Base-by-base conservation (phyloP, 1,140 invertebrate genomes). In the Euwallacea fornicatus region DNA sequence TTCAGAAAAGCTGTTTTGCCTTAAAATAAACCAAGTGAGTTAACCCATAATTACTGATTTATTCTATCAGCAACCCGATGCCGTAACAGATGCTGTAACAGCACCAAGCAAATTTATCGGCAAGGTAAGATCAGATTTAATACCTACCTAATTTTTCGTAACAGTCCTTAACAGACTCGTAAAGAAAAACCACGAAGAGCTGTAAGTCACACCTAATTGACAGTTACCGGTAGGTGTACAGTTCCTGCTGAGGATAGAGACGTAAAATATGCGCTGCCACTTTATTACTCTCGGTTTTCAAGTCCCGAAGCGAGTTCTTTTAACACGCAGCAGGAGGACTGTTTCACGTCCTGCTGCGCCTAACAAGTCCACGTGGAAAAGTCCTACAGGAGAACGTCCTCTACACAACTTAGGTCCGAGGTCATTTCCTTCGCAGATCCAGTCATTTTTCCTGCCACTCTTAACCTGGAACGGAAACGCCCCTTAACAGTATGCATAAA, bases 281-380 rank as follows among this genome's bases (percentile, higher is more conserved):
- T 80, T 79, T 79, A 79, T 80, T 79, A 79, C 78, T 75, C 78
- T 80, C 78, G 77, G 78, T 80, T 80, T 80, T 80, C 78, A 78
- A 58, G 73, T 78, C 78, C 76, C 75, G 73, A 69, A 55, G 78
- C 63, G 76, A 75, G 74, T 78, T 78, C 76, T 78, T 76, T 77
- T 68, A 76, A 66, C 53, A 66, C 74, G 69, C 76, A 58, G 75
- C 77, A 74, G 75, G 77, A 73, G 75, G 74, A 65, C 68, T 70
- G 66, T 70, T 71, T 74, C 60, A 53, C 16, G 47, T 68, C 74
- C 73, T 72, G 74, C 66, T 54, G 75, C 56, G 67, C 71, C 61
- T 62, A 71, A 66, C 65, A 72, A 44, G 58, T 47, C 58, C 71
- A 72, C 75, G 74, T 75, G 73, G 67, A 72, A 73, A 70, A 54